These are phyloP conservation scores for Galaxias olidus DNA, from an alignment of 2,797 vertebrate species.

Conservation along the genomic window DNA sequence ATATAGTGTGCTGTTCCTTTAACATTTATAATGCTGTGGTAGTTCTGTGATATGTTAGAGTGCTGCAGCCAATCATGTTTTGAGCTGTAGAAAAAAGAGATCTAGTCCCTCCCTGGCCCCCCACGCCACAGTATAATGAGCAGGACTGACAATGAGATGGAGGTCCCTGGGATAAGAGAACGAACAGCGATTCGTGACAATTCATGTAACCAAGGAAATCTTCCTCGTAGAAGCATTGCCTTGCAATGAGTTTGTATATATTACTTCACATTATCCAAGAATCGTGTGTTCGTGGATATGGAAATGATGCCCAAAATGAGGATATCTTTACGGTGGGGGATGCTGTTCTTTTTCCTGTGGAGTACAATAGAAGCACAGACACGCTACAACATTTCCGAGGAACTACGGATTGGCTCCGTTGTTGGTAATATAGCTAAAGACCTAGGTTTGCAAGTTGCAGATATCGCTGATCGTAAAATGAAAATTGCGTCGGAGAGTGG, in stretches of 20 bases:
- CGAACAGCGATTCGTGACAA: background rate
- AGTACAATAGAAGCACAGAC: conserved; percentile 55
- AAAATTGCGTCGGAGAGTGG: conserved; percentile 61
- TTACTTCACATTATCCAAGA: background rate
- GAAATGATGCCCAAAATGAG: conserved; percentile 16
- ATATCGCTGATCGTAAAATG: conserved; percentile 54
- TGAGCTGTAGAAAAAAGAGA: conserved; percentile 71
- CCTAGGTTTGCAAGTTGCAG: conserved; percentile 56
- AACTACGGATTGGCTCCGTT: conserved; percentile 57
- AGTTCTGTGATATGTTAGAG: too few relatives aligned
- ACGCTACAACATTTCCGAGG: conserved; percentile 68
- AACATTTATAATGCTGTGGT: too few relatives aligned
- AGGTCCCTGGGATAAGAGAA: background rate
- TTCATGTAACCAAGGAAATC: background rate
- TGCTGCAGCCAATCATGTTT: conserved; percentile 59
- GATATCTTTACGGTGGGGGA: background rate
- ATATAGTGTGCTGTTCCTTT: too few relatives aligned
- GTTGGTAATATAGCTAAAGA: conserved; percentile 72
- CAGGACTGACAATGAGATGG: conserved; percentile 36
- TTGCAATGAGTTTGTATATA: conserved; percentile 6
- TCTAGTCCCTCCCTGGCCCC: conserved; percentile 66
- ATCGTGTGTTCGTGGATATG: conserved; percentile 3
- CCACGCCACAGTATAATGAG: conserved; percentile 24
- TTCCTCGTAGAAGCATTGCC: background rate
- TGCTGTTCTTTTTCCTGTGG: conserved; percentile 42